Evolutionary conservation across 2,113 vertebrate genomes (phyloP), one percentile per base, ranked within the genome.

Genomic region (Percina caprodes): DNA sequence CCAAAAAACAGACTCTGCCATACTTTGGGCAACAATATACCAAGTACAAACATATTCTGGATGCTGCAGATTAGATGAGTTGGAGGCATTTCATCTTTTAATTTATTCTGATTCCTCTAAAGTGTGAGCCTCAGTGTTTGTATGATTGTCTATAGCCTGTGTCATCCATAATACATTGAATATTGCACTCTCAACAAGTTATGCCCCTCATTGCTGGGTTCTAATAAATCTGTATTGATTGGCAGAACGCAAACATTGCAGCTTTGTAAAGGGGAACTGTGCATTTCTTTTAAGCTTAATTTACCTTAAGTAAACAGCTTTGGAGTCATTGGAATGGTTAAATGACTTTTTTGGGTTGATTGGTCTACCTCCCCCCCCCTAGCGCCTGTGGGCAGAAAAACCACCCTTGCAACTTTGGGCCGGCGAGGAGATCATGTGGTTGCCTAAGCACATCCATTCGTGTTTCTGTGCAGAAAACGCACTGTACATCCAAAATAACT

Each of bases 1-100:
- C 56, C 15, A 62, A 14, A 78, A 86, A 83, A 86, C 78, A 87
- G 30, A 77, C 69, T 9, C 39, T 63, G 74, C 56, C 65, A 78
- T 6, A 74, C 76, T 67, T 78, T 77, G 74, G 67, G 71, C 59
- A 83, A 67, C 39, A 24, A 74, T 81, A 54, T 48, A 73, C 63
- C 62, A 51, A 23, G 39, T 23, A 56, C 54, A 67, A 79, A 86
- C 68, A 73, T 52, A 49, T 75, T 70, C n/a, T 58, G 42, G 51
- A 60, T 59, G 81, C 55, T 71, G 55, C 77, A 79, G 77, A 89
- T 80, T 86, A 65, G 65, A 65, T 10, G 13, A 54, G 7, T 51
- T 16, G 52, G 55, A 78, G 23, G 26, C 61, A 60, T 77, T 78
- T 77, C 24, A 74, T 80, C 56, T 61, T 26, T 48, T 80, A 62